A percentile compares a stretch with the other conserved stretches of the same genome.
These are phyloP conservation scores for Cephus sareptanus DNA, from an alignment of 2,888 invertebrate species.

Conservation along the genomic window DNA sequence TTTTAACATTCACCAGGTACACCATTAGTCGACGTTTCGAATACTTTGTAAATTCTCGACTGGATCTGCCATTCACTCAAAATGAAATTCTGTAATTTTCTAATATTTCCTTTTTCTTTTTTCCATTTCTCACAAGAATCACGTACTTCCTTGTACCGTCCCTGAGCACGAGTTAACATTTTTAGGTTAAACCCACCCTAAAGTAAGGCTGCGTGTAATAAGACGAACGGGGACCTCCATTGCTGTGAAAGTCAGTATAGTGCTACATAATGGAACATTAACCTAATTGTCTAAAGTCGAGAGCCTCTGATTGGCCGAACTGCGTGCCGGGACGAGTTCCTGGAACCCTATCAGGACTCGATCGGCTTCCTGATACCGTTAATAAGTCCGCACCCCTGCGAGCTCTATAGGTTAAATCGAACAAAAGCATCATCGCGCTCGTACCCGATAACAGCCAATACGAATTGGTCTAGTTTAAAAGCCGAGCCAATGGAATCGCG, in stretches of 20 bases:
- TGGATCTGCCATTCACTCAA: too few species aligned
- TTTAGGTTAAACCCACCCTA: not conserved
- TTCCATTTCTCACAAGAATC: not conserved
- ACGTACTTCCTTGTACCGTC: not conserved
- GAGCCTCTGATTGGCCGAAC: conserved; percentile 9
- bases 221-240: not conserved
- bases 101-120: not conserved
- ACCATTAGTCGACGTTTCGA: too few species aligned
- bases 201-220: not conserved
- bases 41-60: too few species aligned
- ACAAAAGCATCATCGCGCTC: conserved; percentile 2
- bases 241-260: not conserved
- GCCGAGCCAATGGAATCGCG: not conserved
- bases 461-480: not conserved
- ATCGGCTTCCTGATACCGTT: conserved; percentile 8
- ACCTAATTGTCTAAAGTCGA: conserved; percentile 10
- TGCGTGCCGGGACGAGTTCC: conserved; percentile 5
- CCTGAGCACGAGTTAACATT: not conserved
- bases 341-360: conserved; percentile 14
- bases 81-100: not conserved
- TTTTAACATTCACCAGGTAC: too few species aligned
- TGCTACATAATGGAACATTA: conserved; percentile 3
- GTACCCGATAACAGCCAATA: not conserved
- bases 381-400: conserved; percentile 7
- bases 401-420: conserved; percentile 1